Base-by-base conservation (phyloP, 2,888 invertebrate genomes). In the Drosophila quasianomalipes region DNA sequence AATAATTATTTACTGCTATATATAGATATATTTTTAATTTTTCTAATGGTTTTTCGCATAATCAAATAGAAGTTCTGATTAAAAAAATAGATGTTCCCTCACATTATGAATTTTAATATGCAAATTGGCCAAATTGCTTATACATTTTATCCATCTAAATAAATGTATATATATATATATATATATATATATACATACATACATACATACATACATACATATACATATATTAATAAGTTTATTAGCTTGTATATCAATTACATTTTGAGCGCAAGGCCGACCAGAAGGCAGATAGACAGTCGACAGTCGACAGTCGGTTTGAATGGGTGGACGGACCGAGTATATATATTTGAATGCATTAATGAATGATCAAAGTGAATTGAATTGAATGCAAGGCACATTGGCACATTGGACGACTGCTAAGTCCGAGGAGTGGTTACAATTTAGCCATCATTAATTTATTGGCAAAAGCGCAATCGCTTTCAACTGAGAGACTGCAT, bases 201-300 rank as follows among this genome's bases (percentile, higher is more conserved):
- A 1, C 6, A 44, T 12, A 16, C 16, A 47, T 7, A 16, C 4
- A 22, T 26, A 47, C 26, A 30, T 26, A 41, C 53, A 51, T 47
- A 26, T 44, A 10, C 64, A 64, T 51, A 65, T 66, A 44, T 54
- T 59, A 52, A 33, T 41, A 54, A 51, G 58, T 54, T 35, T 35
- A 35, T 35, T 35, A 35, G 62, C 39, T 70, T 61, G 52, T 67
- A 75, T 77, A 87, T 87, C 87, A 89, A 89, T 89, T 89, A 80
- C 72, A 64, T n/a, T 84, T 85, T 87, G 85, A 66, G 85, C 85
- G 80, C 85, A 89, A 85, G 85, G 85, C 82, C 88, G 79, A 47
- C 74, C 37, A 69, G 72, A 59, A 74, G 59, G 52, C 74, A 53
- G 63, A 16, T 68, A 58, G 71, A 30, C 53, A 61, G 59, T 51